Evolutionary conservation across 2,797 vertebrate species (phyloP).

Genomic region (Sus cebifrons): DNA sequence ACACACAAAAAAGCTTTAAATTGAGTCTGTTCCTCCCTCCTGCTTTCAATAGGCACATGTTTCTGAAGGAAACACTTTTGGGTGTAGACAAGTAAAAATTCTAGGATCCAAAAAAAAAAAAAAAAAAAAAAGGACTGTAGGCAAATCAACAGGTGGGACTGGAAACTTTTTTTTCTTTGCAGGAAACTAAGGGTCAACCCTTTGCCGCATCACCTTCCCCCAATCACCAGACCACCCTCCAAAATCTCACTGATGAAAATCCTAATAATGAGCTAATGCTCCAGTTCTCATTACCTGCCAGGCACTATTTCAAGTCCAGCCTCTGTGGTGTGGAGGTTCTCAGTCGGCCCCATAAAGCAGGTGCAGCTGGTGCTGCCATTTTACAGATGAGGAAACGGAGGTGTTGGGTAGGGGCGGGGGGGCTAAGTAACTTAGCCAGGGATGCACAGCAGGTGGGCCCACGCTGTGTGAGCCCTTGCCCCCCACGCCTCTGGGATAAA

Average conservation of each 20-base stretch:
- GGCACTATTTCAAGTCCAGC: background rate
- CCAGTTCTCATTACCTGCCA: background rate
- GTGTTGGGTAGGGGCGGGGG: background rate
- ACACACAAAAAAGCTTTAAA: background rate
- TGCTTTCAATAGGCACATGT: background rate
- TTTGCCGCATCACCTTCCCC: background rate
- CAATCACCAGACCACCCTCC: background rate
- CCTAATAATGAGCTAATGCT: background rate
- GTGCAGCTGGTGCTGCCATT: background rate
- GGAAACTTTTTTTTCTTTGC: background rate
- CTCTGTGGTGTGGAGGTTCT: background rate
- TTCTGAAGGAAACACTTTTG: background rate
- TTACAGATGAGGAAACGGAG: background rate
- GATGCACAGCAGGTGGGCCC: background rate
- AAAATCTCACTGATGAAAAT: background rate
- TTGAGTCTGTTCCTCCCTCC: background rate
- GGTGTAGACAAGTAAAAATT: background rate
- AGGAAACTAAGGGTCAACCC: background rate
- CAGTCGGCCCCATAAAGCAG: background rate
- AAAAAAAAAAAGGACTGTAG: background rate
- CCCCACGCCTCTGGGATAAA: background rate
- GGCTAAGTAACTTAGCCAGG: background rate
- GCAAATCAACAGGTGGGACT: background rate
- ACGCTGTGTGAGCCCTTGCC: background rate
- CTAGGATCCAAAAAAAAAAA: slow-evolving; percentile 32